These are phyloP conservation scores for Echiichthys vipera DNA, from an alignment of 2,797 vertebrate genomes.

Conservation along the genomic window DNA sequence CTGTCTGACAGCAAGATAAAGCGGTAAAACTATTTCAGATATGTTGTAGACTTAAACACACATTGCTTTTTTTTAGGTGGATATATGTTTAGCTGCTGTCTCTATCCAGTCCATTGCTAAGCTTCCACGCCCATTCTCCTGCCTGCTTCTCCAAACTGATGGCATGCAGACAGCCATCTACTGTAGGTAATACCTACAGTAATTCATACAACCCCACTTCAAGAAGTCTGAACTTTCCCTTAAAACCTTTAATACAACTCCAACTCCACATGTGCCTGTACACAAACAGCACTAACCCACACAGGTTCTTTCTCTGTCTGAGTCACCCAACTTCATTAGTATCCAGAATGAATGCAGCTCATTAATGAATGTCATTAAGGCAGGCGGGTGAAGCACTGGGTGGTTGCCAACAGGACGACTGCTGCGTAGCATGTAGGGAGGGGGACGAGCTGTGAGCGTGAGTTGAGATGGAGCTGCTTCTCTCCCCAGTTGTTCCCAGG, in stretches of 20 bases:
- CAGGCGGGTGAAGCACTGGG: conserved; percentile 54
- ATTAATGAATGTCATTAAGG: conserved; percentile 71
- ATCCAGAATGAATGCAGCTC: conserved; percentile 51
- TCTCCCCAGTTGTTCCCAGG: conserved; percentile 13
- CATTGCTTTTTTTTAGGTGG: too few species aligned
- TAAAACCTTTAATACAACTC: not conserved
- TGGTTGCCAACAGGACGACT: conserved; percentile 63
- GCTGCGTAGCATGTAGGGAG: conserved; percentile 38
- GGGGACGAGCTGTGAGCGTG: conserved; percentile 15
- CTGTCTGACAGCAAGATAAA: too few species aligned
- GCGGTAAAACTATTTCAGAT: too few species aligned
- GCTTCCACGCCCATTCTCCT: too few species aligned
- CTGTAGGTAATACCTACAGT: too few species aligned
- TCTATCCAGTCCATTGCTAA: too few species aligned
- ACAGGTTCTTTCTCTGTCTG: conserved; percentile 10
- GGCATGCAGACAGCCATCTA: too few species aligned
- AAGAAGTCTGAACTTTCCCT: too few species aligned
- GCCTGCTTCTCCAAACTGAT: too few species aligned
- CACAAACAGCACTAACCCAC: not conserved
- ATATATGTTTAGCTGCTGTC: too few species aligned
- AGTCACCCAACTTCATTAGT: conserved; percentile 57
- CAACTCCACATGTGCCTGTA: not conserved
- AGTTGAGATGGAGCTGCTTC: conserved; percentile 55
- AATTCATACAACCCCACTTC: too few species aligned
- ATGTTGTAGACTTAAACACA: too few species aligned